Evolutionary conservation across 2,888 invertebrate species (phyloP).

Genomic region (Harpalus rufipes): DNA sequence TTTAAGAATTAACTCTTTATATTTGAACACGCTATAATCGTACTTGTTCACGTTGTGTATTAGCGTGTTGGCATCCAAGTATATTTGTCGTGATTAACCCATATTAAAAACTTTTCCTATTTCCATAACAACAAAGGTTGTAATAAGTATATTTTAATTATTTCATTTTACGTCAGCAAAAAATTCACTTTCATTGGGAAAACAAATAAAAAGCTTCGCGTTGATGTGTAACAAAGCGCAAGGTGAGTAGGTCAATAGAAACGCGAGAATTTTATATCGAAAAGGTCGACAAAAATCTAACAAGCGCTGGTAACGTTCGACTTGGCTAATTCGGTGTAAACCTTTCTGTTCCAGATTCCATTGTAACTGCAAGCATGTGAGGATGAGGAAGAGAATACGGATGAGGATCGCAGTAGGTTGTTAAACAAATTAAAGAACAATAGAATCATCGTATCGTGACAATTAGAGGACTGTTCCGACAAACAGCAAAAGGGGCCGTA

Average conservation of each 20-base stretch:
- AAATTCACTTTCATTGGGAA: slow-evolving; percentile 18
- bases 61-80: background rate
- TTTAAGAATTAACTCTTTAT: background rate
- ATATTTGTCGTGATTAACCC: slow-evolving; percentile 12
- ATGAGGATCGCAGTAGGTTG: slow-evolving; percentile 44
- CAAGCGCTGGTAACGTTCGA: slow-evolving; percentile 19
- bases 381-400: background rate
- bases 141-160: slow-evolving; percentile 26
- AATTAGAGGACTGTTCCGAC: slow-evolving; percentile 60
- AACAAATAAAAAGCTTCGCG: background rate
- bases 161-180: slow-evolving; percentile 19
- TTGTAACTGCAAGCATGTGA: slow-evolving; percentile 44
- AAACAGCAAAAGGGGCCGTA: slow-evolving; percentile 46
- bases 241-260: slow-evolving; percentile 17
- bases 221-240: background rate
- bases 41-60: background rate
- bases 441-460: slow-evolving; percentile 65
- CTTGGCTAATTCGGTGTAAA: slow-evolving; percentile 28
- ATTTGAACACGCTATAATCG: background rate
- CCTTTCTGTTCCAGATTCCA: slow-evolving; percentile 63
- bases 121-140: background rate
- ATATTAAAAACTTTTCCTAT: slow-evolving; percentile 23
- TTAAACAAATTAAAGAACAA: slow-evolving; percentile 65
- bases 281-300: slow-evolving; percentile 18
- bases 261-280: slow-evolving; percentile 12